Evolutionary conservation across 2,797 vertebrate genomes (phyloP).

Genomic region (Tinamus major): DNA sequence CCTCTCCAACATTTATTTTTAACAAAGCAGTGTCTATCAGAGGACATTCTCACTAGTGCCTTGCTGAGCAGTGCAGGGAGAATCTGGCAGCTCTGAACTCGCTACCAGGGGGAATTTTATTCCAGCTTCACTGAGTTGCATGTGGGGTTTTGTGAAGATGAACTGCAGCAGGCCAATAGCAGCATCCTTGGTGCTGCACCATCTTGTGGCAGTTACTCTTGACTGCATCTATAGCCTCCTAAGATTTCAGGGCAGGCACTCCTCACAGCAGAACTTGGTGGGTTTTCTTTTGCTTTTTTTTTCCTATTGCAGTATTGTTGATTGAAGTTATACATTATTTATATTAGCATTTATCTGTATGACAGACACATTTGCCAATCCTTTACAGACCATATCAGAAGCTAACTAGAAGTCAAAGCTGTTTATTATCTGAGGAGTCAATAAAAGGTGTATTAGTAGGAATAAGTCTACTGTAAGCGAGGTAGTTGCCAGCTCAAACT

Average conservation of each 20-base stretch:
- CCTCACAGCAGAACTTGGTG: accelerated
- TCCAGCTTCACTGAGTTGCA: accelerated
- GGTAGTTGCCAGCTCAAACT: background rate
- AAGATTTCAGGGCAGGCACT: accelerated
- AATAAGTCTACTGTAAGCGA: background rate
- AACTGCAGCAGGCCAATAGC: accelerated
- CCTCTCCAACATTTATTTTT: background rate
- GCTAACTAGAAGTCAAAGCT: accelerated
- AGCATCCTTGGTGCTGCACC: accelerated
- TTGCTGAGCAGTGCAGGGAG: background rate
- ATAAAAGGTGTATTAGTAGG: background rate
- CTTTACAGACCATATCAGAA: background rate
- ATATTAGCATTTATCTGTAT: background rate
- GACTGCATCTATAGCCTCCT: accelerated
- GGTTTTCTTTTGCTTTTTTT: too few relatives aligned
- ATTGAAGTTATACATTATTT: accelerated
- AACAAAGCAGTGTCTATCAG: background rate
- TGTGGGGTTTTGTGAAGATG: accelerated
- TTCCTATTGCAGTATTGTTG: accelerated
- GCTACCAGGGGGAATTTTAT: background rate
- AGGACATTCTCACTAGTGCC: background rate
- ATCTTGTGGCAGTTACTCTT: background rate
- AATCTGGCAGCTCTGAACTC: background rate
- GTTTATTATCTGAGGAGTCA: background rate
- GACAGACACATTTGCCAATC: accelerated